Base-by-base conservation (phyloP, 2,113 vertebrate genomes). In the Romanogobio albipinnatus region DNA sequence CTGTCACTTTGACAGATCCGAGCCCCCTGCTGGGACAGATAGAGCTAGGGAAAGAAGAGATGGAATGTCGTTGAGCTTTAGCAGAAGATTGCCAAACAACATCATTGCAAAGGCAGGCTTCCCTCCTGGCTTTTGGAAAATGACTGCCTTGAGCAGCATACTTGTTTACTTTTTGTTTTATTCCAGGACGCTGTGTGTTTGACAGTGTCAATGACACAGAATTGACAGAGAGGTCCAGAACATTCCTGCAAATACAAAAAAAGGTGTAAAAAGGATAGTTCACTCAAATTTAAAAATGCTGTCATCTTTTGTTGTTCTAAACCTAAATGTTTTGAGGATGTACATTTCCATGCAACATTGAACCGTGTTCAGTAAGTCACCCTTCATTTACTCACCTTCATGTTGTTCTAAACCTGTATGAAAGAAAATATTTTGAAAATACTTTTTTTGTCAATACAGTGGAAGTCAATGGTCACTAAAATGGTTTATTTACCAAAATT, bases 11-110 rank as follows among this genome's bases (percentile, higher is more conserved):
- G 56, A 62, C 76, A 79, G 58, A 79, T 62, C 76, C 11, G 22
- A 78, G 56, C 22, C 59, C 22, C 73, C 73, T n/a, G 36, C 82
- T 84, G 58, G 26, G 59, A 76, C 74, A 53, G 59, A 77, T 56
- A 26, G 82, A 62, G 58, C 76, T 73, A 66, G 36, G 76, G 39
- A 62, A 79, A 0, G n/a, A 26, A 8, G 14, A 62, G 76, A 15
- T 22, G 8, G 11, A 43, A 43, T n/a, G 13, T 14, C 1, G n/a
- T 62, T 79, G 36, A 62, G 29, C n/a, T 45, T 79, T 62, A 62
- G 36, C 11, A 10, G 6, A 56, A 17, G 56, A 62, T 45, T 45
- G 75, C 29, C 51, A 36, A 36, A 58, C 15, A 76, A 58, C 51
- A 53, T 56, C 49, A 13, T 4, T 10, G 58, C n/a, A 47, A n/a